These are phyloP conservation scores for Brachyistius frenatus DNA, from an alignment of 2,113 vertebrate genomes.

Conservation along the genomic window DNA sequence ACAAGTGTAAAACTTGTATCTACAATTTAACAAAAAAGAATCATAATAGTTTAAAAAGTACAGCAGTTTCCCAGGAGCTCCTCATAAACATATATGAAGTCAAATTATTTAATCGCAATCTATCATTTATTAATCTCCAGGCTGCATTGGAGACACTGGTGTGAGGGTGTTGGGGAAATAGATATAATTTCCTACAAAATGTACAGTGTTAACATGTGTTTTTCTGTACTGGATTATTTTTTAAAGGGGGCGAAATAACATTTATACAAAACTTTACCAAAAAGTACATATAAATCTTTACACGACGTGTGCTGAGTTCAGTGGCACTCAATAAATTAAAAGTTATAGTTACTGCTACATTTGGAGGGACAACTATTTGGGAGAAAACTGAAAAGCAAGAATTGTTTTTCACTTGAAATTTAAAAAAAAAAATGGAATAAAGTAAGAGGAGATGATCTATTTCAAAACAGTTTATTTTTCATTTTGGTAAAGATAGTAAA, in stretches of 20 bases:
- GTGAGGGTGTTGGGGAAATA: not conserved
- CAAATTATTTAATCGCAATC: not conserved
- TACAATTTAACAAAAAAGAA: not conserved
- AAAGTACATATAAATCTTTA: not conserved
- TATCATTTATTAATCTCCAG: not conserved
- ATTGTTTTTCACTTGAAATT: not conserved
- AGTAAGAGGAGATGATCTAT: not conserved
- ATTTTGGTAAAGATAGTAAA: not conserved
- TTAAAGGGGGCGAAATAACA: not conserved
- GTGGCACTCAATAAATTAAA: not conserved
- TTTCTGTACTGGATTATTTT: not conserved
- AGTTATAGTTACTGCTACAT: not conserved
- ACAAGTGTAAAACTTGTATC: not conserved
- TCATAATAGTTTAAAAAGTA: not conserved
- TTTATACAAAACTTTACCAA: too few species aligned
- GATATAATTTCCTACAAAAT: not conserved
- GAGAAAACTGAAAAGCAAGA: not conserved
- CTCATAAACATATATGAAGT: not conserved
- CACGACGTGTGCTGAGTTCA: not conserved
- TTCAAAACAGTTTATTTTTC: slow-evolving; percentile 1
- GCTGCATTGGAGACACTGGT: not conserved
- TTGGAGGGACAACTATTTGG: too few species aligned
- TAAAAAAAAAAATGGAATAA: not conserved
- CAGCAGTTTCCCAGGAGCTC: not conserved
- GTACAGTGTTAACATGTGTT: not conserved